Base-by-base conservation (phyloP, 1,140 invertebrate genomes). In the Notospermus geniculatus region DNA sequence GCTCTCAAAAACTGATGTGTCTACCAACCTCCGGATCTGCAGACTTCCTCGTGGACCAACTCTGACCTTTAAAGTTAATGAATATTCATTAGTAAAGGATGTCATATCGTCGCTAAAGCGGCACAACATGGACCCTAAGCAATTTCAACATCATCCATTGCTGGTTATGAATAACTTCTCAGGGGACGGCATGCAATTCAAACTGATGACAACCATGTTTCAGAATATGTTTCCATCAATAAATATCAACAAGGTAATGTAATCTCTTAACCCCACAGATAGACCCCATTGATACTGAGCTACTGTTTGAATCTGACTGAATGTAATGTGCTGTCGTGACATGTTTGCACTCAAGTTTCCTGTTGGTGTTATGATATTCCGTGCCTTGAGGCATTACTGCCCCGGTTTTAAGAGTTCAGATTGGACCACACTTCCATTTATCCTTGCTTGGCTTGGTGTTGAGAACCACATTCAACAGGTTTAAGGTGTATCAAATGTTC, bases 191-290 rank as follows among this genome's bases (percentile, higher is more conserved):
- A 87, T 90, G 80, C 91, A 97, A 66, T 82, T 95, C 61, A 94
- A 97, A 72, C 80, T 99, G 1, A 93, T 97, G 87, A 87, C 93
- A 11, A 89, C 91, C 4, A 96, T 92, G 84, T 97, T 98, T 76
- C 95, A 98, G 84, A 97, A 97, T 76, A 95, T 98, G 93, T 98
- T 98, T 80, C 97, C 96, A 0, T 89, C 91, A 0, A 94, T 98
- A 53, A 98, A 98, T 82, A 86, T 98, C 57, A 91, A 91, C 29
- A 93, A 85, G 71, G 89, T 84, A 86, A 75, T 66, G 63, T 50
- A 45, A 57, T 53, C 22, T 29, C 22, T 43, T n/a, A n/a, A n/a
- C 39, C 19, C 11, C 19, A 43, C 39, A 11, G 39, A 11, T 43
- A 11, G 39, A 43, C 39, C 39, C 19, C 39, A 19, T 43, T 43